phyloP scores from a whole-genome alignment of 2,113 vertebrate genomes.

The Geothlypis trichas region DNA sequence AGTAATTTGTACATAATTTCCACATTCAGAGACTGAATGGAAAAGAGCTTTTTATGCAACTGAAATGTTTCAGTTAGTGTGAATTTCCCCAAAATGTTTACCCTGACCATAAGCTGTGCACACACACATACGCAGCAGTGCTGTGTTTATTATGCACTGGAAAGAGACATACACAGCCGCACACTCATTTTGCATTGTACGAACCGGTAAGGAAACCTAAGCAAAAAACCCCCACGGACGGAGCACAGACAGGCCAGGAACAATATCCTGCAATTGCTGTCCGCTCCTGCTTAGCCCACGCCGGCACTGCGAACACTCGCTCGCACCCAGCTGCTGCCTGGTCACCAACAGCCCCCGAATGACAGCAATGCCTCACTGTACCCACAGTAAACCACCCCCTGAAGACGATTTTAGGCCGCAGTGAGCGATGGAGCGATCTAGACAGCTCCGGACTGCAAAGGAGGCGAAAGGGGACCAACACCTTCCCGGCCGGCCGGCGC shows the following conservation, averaged over 20 bases:
- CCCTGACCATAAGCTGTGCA: not conserved
- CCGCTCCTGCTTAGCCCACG: accelerated
- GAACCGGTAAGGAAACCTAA: accelerated
- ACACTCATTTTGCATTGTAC: accelerated
- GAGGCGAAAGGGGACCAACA: accelerated
- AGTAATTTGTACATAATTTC: not conserved
- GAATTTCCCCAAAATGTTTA: not conserved
- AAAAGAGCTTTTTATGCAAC: not conserved
- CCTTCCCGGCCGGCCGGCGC: not conserved
- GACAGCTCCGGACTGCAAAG: not conserved
- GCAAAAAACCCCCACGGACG: accelerated
- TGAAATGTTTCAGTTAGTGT: not conserved
- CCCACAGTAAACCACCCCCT: accelerated
- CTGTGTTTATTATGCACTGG: accelerated
- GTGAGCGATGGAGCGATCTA: accelerated
- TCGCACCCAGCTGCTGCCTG: not conserved
- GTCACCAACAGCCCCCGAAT: not conserved
- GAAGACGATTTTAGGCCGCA: not conserved
- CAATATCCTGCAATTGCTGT: accelerated
- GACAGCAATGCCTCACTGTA: accelerated
- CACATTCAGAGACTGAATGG: not conserved
- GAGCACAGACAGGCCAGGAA: not conserved
- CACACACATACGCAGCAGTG: not conserved
- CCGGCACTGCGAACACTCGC: accelerated
- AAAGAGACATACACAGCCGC: not conserved